phyloP scores from a whole-genome alignment of 2,888 invertebrate species.

The Eristalis arbustorum region DNA sequence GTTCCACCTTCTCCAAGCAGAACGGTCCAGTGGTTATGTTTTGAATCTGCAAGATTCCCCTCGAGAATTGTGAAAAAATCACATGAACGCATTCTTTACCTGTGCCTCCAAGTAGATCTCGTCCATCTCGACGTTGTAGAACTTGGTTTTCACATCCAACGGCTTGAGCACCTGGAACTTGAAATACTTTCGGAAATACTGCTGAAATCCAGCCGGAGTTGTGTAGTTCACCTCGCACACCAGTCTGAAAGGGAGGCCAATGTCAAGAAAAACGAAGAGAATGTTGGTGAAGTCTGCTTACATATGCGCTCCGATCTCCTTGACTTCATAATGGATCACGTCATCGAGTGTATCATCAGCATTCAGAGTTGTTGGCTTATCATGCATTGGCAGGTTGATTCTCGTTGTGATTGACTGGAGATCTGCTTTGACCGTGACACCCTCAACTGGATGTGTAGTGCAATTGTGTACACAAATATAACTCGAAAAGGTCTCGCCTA shows the following conservation, averaged over 20 bases:
- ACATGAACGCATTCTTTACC: constrained; percentile 76
- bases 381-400: constrained; percentile 89
- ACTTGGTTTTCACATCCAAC: constrained; percentile 98
- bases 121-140: constrained; percentile 95
- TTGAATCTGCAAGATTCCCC: constrained; percentile 84
- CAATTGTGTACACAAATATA: constrained; percentile 99
- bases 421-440: constrained; percentile 86
- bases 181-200: constrained; percentile 97
- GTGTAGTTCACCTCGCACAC: constrained; percentile 98
- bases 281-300: constrained; percentile 79
- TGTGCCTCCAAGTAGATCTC: constrained; percentile 88
- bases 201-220: constrained; percentile 86
- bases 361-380: constrained; percentile 83
- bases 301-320: constrained; percentile 99
- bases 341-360: constrained; percentile 95
- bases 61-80: not conserved
- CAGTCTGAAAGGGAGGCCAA: constrained; percentile 83
- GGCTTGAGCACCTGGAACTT: constrained; percentile 99
- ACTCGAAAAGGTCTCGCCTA: constrained; percentile 99
- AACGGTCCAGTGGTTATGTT: constrained; percentile 97
- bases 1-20: constrained; percentile 94
- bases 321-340: constrained; percentile 99
- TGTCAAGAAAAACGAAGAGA: not conserved
- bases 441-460: constrained; percentile 86
- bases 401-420: constrained; percentile 95